These are phyloP conservation scores for Chymomyza procnemis DNA, from an alignment of 2,888 invertebrate species.

Conservation along the genomic window DNA sequence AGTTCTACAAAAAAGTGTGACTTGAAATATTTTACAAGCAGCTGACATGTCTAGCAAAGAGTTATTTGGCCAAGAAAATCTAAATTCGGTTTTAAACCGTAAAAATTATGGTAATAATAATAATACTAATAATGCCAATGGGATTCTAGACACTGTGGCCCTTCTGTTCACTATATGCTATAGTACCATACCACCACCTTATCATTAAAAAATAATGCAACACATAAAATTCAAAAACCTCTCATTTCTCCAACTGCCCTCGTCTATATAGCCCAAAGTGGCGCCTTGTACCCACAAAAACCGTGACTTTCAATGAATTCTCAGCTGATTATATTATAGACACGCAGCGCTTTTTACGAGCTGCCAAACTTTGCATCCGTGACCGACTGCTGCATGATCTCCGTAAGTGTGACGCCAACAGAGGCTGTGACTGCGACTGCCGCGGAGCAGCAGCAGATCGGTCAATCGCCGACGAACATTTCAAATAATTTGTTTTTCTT, in stretches of 20 bases:
- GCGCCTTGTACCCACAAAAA: slow-evolving; percentile 8
- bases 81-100: too few relatives aligned
- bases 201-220: background rate
- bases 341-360: slow-evolving; percentile 3
- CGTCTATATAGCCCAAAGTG: background rate
- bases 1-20: too few relatives aligned
- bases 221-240: too few relatives aligned
- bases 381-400: slow-evolving; percentile 3
- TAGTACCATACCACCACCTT: too few relatives aligned
- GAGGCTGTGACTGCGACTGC: slow-evolving; percentile 1
- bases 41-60: too few relatives aligned
- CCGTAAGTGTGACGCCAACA: background rate
- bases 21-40: too few relatives aligned
- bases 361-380: slow-evolving; percentile 14
- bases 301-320: background rate
- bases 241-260: too few relatives aligned
- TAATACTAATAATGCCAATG: too few relatives aligned
- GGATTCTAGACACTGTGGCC: too few relatives aligned
- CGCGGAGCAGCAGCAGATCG: background rate
- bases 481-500: slow-evolving; percentile 11
- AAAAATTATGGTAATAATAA: too few relatives aligned
- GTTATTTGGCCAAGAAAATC: too few relatives aligned
- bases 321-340: background rate
- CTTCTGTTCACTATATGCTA: too few relatives aligned
- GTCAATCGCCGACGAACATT: slow-evolving; percentile 7